Percentiles rank a stretch among this genome's conserved stretches.
Evolutionary conservation across 1,140 invertebrate genomes (phyloP).

Genomic region (Laodelphax striatellus): DNA sequence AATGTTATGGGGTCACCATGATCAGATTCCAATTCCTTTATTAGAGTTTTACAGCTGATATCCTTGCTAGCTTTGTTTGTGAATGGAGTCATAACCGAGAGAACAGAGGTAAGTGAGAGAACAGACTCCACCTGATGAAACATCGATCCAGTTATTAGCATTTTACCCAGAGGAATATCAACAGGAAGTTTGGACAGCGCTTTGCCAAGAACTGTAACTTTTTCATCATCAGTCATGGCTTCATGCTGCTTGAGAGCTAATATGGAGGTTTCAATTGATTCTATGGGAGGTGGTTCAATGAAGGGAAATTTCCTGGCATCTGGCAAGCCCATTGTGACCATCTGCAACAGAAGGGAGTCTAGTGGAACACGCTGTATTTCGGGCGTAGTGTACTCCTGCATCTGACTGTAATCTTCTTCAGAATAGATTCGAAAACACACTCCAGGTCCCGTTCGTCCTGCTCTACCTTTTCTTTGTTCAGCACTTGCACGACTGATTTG

Average conservation of each 20-base stretch:
- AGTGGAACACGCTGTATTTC: constrained; percentile 88
- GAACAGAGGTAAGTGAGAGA: constrained; percentile 76
- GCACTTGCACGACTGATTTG: constrained; percentile 96
- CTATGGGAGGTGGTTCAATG: constrained; percentile 73
- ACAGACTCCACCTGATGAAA: constrained; percentile 88
- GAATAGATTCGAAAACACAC: constrained; percentile 73
- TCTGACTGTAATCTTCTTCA: constrained; percentile 67
- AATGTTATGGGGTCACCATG: constrained; percentile 93
- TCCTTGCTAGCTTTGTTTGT: constrained; percentile 81
- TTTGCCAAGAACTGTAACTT: constrained; percentile 80
- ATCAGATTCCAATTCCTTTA: constrained; percentile 76
- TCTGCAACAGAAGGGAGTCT: constrained; percentile 84
- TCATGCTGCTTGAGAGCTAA: constrained; percentile 78
- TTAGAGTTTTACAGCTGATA: constrained; percentile 64
- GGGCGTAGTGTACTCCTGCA: constrained; percentile 71
- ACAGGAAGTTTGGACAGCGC: constrained; percentile 83
- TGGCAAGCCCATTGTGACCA: constrained; percentile 88
- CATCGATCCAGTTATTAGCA: constrained; percentile 84
- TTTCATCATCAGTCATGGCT: constrained; percentile 71
- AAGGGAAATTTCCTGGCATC: constrained; percentile 91
- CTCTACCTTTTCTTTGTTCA: constrained; percentile 91
- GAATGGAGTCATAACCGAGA: constrained; percentile 89
- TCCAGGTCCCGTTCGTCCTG: constrained; percentile 62
- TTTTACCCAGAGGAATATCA: constrained; percentile 91
- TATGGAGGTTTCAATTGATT: constrained; percentile 79